A percentile compares a stretch with the other conserved stretches of the same genome.
These are phyloP conservation scores for Drosophila nr. fundita DNA, from an alignment of 2,888 invertebrate genomes.

Conservation along the genomic window DNA sequence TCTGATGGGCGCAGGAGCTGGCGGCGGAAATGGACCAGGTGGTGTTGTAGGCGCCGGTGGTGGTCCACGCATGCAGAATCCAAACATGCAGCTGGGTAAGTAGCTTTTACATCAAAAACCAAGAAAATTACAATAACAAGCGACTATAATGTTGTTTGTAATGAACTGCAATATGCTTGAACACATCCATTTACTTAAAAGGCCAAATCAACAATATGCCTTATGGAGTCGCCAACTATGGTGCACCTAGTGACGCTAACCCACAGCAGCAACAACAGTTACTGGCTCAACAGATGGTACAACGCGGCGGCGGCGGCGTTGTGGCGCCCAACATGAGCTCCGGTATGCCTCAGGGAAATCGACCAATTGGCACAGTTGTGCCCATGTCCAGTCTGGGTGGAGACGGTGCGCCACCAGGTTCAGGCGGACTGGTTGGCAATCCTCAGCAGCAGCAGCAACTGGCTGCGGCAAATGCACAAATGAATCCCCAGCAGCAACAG, in stretches of 20 bases:
- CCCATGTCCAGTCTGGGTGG: slow-evolving; percentile 86
- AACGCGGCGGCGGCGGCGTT: slow-evolving; percentile 74
- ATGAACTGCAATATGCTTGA: not conserved
- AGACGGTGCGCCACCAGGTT: slow-evolving; percentile 85
- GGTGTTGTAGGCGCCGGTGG: slow-evolving; percentile 77
- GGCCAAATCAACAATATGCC: slow-evolving; percentile 85
- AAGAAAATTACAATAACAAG: not conserved
- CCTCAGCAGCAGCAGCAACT: slow-evolving; percentile 87
- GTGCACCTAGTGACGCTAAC: slow-evolving; percentile 74
- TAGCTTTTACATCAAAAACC: slow-evolving; percentile 6
- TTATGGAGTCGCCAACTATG: slow-evolving; percentile 83
- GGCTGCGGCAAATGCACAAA: slow-evolving; percentile 66
- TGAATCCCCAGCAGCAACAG: slow-evolving; percentile 82
- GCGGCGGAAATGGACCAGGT: slow-evolving; percentile 72
- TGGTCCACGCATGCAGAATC: slow-evolving; percentile 88
- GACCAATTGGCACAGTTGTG: slow-evolving; percentile 85
- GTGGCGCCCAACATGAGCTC: slow-evolving; percentile 81
- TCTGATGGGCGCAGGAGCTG: slow-evolving; percentile 82
- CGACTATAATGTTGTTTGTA: not conserved
- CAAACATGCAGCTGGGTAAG: slow-evolving; percentile 84
- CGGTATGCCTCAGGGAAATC: slow-evolving; percentile 83
- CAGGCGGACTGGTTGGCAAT: slow-evolving; percentile 86
- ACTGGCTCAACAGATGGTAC: slow-evolving; percentile 82
- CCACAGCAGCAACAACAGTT: slow-evolving; percentile 81
- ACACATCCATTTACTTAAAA: slow-evolving; percentile 31